Percentiles rank a stretch among this genome's conserved stretches.
Conservation (phyloP, 2,888 invertebrate species). For the Drosophila hawaiiensis region DNA sequence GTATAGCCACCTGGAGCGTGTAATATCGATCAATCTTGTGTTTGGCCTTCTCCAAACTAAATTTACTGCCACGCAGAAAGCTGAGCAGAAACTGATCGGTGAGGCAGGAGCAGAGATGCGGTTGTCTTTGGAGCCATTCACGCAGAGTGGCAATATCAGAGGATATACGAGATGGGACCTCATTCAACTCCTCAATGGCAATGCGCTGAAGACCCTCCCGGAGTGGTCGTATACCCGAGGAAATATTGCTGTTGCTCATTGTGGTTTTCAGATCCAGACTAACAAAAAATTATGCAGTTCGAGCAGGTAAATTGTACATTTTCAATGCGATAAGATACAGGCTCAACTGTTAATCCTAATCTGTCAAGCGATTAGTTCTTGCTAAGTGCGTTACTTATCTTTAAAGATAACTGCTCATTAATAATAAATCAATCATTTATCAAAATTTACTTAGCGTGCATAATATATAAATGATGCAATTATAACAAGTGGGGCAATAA, state of each 20-base stretch:
- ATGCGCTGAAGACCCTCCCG: constrained; percentile 72
- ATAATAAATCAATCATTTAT: not conserved
- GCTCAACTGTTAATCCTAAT: constrained; percentile 35
- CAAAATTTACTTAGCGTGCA: not conserved
- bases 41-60: constrained; percentile 87
- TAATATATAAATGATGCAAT: not conserved
- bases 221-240: constrained; percentile 33
- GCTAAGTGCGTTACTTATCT: not conserved
- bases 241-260: constrained; percentile 23
- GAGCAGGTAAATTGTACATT: constrained; percentile 5
- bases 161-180: constrained; percentile 83
- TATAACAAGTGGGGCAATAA: not conserved
- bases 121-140: constrained; percentile 86
- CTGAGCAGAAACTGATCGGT: constrained; percentile 86
- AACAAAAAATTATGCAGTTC: constrained; percentile 31
- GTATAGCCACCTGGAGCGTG: constrained; percentile 86
- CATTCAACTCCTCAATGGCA: constrained; percentile 86
- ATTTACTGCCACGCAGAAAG: constrained; percentile 87
- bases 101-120: constrained; percentile 85
- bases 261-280: constrained; percentile 32
- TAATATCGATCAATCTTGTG: constrained; percentile 87
- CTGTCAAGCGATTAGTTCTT: constrained; percentile 35
- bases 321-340: constrained; percentile 41
- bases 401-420: not conserved
- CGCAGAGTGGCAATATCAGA: constrained; percentile 85